Conservation (phyloP, 2,113 vertebrate genomes). For the Columba janthina region DNA sequence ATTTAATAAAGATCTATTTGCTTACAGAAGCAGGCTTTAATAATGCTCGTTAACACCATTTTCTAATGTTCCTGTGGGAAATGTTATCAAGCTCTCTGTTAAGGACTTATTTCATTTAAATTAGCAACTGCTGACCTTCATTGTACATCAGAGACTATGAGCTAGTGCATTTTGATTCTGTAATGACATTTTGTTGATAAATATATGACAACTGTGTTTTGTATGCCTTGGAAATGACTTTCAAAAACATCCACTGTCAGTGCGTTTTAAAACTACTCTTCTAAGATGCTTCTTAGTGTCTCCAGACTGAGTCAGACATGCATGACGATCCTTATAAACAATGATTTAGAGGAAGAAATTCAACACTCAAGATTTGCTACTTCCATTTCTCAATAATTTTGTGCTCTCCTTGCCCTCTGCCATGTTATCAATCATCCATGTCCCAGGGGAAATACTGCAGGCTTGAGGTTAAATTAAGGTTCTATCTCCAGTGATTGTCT, state of each 20-base stretch:
- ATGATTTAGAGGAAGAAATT: constrained; percentile 73
- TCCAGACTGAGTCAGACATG: constrained; percentile 28
- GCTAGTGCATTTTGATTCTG: not conserved
- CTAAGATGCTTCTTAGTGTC: not conserved
- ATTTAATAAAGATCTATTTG: constrained; percentile 76
- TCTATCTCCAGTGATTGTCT: constrained; percentile 71
- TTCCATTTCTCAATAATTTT: constrained; percentile 73
- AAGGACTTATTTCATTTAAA: constrained; percentile 74
- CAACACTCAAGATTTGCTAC: constrained; percentile 11
- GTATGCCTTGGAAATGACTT: not conserved
- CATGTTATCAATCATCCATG: constrained; percentile 66
- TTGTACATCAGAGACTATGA: constrained; percentile 35
- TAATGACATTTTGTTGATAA: not conserved
- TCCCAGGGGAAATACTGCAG: constrained; percentile 69
- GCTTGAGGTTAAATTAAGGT: constrained; percentile 76
- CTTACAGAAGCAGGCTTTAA: constrained; percentile 61
- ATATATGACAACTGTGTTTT: not conserved
- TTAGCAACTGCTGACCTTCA: constrained; percentile 52
- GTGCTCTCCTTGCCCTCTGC: constrained; percentile 61
- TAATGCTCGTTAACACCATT: constrained; percentile 67
- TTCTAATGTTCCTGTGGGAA: constrained; percentile 68
- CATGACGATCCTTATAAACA: constrained; percentile 65
- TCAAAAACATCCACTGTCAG: not conserved
- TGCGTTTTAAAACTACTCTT: constrained; percentile 15
- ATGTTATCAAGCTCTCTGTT: constrained; percentile 65